Base-by-base conservation (phyloP, 1,140 invertebrate species). In the Diorhabda carinulata region DNA sequence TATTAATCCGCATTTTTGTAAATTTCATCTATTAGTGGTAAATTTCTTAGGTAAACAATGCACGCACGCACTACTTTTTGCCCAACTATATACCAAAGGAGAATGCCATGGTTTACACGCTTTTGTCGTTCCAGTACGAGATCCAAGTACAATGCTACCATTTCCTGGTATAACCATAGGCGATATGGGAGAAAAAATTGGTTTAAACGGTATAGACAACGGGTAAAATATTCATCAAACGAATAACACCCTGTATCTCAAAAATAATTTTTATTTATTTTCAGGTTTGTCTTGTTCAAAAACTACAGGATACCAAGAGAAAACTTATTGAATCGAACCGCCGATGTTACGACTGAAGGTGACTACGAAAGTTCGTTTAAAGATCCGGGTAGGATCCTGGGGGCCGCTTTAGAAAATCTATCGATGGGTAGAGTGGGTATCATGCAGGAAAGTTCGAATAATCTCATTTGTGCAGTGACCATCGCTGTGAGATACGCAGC, bases 401-500 rank as follows among this genome's bases (percentile, higher is more conserved):
- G 92, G 2, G 89, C 92, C 0, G 91, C 91, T 2, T 83, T 98
- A 8, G 96, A 95, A 77, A 92, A 90, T 70, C 84, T 98, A 61
- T 97, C 95, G 2, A 86, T 88, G 52, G 95, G 94, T 7, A 83
- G 95, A 61, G 87, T 94, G 5, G 88, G 86, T 41, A 92, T 92
- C 57, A 87, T 89, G 72, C 87, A 86, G 64, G 92, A 97, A 78
- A 89, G 90, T 73, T 83, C 87, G 3, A 86, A 93, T 83, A 84
- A 93, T 68, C 79, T 96, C 45, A 86, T 88, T 57, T 85, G 90
- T 69, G 92, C 91, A 10, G 82, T 97, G 1, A 87, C 90, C 0
- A 97, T 98, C 72, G 93, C 95, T 1, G 85, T 97, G 41, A 86
- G 97, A 47, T 98, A 98, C 83, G 93, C 94, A 43, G 93, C 92